These are phyloP conservation scores for Colostygia pectinataria DNA, from an alignment of 2,888 invertebrate genomes.

Conservation along the genomic window DNA sequence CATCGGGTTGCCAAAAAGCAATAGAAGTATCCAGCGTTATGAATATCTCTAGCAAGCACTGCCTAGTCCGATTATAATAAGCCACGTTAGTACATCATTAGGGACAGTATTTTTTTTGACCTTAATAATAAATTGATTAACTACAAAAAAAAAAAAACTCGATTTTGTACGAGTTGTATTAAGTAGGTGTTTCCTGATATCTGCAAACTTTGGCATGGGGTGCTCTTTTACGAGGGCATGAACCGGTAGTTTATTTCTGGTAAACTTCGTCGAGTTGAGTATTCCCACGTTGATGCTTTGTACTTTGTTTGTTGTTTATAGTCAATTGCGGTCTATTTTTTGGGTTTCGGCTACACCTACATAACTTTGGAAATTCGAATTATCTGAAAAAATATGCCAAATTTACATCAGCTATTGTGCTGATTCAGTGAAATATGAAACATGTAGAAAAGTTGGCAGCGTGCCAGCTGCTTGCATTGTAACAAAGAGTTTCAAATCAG, in stretches of 20 bases:
- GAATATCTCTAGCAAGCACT: too few relatives aligned
- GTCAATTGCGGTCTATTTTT: slow-evolving; percentile 3
- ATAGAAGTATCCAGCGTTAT: too few relatives aligned
- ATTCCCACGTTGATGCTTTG: slow-evolving; percentile 13
- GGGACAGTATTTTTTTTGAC: too few relatives aligned
- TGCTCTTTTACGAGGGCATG: slow-evolving; percentile 15
- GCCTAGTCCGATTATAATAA: too few relatives aligned
- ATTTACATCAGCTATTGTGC: slow-evolving; percentile 61
- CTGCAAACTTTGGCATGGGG: slow-evolving; percentile 10
- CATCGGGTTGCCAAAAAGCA: too few relatives aligned
- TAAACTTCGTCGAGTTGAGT: slow-evolving; percentile 16
- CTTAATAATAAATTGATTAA: too few relatives aligned
- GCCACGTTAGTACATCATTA: too few relatives aligned
- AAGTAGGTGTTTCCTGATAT: neutral
- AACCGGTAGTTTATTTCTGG: slow-evolving; percentile 15
- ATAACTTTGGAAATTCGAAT: slow-evolving; percentile 2
- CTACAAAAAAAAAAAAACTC: slow-evolving; percentile 3
- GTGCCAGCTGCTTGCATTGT: slow-evolving; percentile 73
- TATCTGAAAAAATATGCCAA: slow-evolving; percentile 20
- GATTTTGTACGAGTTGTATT: neutral
- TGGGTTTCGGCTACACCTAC: neutral
- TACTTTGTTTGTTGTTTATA: slow-evolving; percentile 18
- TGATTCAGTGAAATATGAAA: slow-evolving; percentile 78
- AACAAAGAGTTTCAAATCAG: slow-evolving; percentile 76
- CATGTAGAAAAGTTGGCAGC: slow-evolving; percentile 68